Base-by-base conservation (phyloP, 2,113 vertebrate genomes). In the Eidolon helvum region DNA sequence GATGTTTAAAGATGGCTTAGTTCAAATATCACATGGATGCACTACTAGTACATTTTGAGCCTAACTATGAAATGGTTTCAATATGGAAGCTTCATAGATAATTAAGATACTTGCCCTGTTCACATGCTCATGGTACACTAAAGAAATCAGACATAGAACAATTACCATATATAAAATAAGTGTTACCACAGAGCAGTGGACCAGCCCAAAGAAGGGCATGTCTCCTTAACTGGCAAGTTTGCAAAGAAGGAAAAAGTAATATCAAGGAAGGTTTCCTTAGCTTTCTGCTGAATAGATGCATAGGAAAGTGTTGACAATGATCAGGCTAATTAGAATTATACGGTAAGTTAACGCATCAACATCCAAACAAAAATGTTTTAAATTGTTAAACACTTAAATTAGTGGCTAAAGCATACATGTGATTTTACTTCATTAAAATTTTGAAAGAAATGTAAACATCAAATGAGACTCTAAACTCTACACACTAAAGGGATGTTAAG, bases 381-480 rank as follows among this genome's bases (percentile, higher is more conserved):
- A 55, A 45, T 10, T 77, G n/a, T 40, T 61, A 82, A 90, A 80
- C 14, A 57, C 15, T 57, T 69, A 8, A 65, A 40, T 92, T 24
- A 72, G 63, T 10, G 84, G 50, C 21, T 57, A 55, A 57, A 38
- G 28, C 61, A 91, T 61, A 92, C 21, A 71, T 66, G 45, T 88
- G 66, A 35, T 43, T 85, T 63, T 40, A 85, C 12, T 45, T 90
- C 55, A 61, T 40, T 79, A 50, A 1, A 69, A 38, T 82, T 80
- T 1, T 71, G 24, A 87, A 95, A 78, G 66, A 95, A 94, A 95
- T 40, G 28, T 63, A 83, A 93, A 93, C 24, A 92, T 38, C 38
- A 90, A 61, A 55, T 19, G 14, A 80, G 43, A 35, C 33, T 80
- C 43, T 57, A 59, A 79, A 45, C 35, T 40, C 55, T 69, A 48